Percentiles rank a stretch among this genome's conserved stretches.
Conservation (phyloP, 1,140 invertebrate genomes). For the Drosophila tristis region DNA sequence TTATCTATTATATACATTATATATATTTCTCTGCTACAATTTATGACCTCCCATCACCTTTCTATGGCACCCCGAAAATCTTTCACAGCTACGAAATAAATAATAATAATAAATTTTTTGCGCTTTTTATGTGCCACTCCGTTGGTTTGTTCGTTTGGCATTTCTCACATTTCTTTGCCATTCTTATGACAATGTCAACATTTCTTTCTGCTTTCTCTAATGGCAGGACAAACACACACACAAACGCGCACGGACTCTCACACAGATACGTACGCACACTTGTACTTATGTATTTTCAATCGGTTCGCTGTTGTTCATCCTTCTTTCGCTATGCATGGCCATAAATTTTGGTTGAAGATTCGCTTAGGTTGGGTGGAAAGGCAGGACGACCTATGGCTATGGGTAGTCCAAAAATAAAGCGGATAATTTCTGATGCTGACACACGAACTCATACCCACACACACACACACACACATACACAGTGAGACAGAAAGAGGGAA, state of each 20-base stretch:
- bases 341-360: conserved; percentile 58
- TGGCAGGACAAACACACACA: conserved; percentile 47
- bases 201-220: conserved; percentile 56
- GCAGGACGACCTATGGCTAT: conserved; percentile 14
- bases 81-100: conserved; percentile 59
- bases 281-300: conserved; percentile 67
- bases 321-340: conserved; percentile 33
- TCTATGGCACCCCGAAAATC: conserved; percentile 49
- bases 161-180: conserved; percentile 54
- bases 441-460: conserved; percentile 20
- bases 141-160: conserved; percentile 41
- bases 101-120: conserved; percentile 62
- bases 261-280: conserved; percentile 39
- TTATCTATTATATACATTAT: not conserved
- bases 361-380: conserved; percentile 2
- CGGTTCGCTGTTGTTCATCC: conserved; percentile 44
- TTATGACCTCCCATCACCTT: conserved; percentile 62
- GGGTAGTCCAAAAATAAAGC: conserved; percentile 50
- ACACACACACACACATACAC: conserved; percentile 10
- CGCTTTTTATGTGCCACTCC: conserved; percentile 47
- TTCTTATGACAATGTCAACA: conserved; percentile 71
- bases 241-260: conserved; percentile 5
- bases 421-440: conserved; percentile 62
- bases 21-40: conserved; percentile 29
- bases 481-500: too few relatives aligned